A percentile compares a stretch with the other conserved stretches of the same genome.
These are phyloP conservation scores for Drosophila lowei DNA, from an alignment of 1,140 invertebrate genomes.

Conservation along the genomic window DNA sequence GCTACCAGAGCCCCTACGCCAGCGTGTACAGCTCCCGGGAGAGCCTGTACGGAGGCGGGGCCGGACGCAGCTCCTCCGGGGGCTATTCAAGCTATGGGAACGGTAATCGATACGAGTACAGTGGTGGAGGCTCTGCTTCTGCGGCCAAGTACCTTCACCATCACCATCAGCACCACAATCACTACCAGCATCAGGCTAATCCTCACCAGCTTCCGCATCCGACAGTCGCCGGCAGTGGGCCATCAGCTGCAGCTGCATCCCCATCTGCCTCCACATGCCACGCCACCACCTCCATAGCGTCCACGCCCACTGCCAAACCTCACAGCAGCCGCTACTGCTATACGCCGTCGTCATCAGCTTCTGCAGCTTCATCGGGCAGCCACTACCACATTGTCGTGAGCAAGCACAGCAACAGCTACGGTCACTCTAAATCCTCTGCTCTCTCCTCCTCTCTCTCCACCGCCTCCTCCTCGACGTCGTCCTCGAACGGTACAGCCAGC, in stretches of 20 bases:
- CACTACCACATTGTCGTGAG: constrained; percentile 64
- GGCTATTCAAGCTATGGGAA: constrained; percentile 69
- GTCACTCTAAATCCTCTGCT: constrained; percentile 60
- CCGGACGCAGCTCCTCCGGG: constrained; percentile 13
- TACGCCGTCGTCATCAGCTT: constrained; percentile 45
- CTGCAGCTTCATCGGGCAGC: constrained; percentile 18
- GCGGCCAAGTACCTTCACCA: constrained; percentile 49
- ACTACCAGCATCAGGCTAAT: constrained; percentile 48
- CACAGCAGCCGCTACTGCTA: constrained; percentile 58
- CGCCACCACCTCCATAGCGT: constrained; percentile 26
- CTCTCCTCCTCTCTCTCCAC: constrained; percentile 62
- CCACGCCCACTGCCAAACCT: constrained; percentile 25
- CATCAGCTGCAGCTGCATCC: constrained; percentile 21
- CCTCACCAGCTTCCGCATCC: constrained; percentile 32
- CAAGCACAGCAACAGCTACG: constrained; percentile 60
- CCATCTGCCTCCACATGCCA: constrained; percentile 41
- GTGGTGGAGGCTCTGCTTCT: constrained; percentile 7
- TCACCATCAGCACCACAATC: constrained; percentile 34
- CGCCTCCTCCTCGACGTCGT: constrained; percentile 33
- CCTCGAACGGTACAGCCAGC: constrained; percentile 51
- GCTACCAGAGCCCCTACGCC: constrained; percentile 79
- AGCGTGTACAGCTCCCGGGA: constrained; percentile 76
- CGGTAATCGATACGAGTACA: constrained; percentile 73
- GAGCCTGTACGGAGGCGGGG: constrained; percentile 72
- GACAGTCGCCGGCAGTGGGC: constrained; percentile 16